Conservation (phyloP, 92 coral and sea anemone species). For the Bergia puertoricense region DNA sequence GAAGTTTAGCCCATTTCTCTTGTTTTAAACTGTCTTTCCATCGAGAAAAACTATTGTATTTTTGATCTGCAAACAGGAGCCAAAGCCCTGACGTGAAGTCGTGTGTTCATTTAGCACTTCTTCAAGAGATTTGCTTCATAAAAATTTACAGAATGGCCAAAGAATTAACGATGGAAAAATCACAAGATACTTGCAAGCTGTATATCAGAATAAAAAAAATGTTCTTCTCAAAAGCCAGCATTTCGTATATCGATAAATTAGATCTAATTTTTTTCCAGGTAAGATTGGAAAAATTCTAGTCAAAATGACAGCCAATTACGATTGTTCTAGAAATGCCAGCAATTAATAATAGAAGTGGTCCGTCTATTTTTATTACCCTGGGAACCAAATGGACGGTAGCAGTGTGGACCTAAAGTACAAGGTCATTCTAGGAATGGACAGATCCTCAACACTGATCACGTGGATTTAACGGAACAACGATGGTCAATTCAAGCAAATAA, state of each 20-base stretch:
- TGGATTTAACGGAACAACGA: background rate
- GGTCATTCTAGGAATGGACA: background rate
- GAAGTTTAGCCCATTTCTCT: background rate
- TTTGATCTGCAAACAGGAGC: background rate
- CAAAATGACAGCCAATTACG: constrained; percentile 24
- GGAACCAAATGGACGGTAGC: background rate
- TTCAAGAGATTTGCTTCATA: background rate
- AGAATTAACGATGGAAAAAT: background rate
- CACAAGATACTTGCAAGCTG: background rate
- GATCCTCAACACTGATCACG: background rate
- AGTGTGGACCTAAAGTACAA: background rate
- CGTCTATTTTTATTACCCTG: constrained; percentile 22
- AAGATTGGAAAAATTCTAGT: background rate
- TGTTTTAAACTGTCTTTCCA: background rate
- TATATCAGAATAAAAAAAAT: too few relatives aligned
- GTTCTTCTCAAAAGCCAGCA: background rate
- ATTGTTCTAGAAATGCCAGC: background rate
- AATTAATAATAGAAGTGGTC: constrained; percentile 27
- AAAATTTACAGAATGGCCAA: constrained; percentile 7
- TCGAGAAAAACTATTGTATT: background rate
- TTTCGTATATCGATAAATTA: background rate
- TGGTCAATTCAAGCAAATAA: background rate
- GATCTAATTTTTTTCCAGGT: background rate
- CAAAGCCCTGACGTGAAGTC: background rate
- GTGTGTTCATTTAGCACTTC: constrained; percentile 9